Evolutionary conservation across 2,888 invertebrate species (phyloP).

Genomic region (Catocala sponsa): DNA sequence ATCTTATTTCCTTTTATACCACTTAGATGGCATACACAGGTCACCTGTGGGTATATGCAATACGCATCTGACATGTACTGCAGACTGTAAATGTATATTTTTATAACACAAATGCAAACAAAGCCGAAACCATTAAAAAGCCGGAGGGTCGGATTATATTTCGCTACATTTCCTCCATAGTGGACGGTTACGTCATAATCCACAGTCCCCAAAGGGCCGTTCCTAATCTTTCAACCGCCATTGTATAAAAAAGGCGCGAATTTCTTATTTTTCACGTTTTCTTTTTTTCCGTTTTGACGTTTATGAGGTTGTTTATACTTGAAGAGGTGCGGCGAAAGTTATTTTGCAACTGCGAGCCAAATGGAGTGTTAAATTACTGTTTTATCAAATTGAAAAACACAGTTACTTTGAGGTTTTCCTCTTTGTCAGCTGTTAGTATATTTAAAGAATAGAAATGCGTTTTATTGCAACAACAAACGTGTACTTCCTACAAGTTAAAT

Average conservation of each 20-base stretch:
- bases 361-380: too few species aligned
- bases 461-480: too few species aligned
- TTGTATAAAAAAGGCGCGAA: conserved; percentile 1
- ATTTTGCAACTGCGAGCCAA: not conserved
- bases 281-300: not conserved
- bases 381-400: too few species aligned
- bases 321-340: not conserved
- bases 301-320: not conserved
- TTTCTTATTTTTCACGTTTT: not conserved
- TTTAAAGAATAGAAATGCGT: too few species aligned
- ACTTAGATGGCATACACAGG: too few species aligned
- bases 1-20: too few species aligned
- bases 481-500: too few species aligned
- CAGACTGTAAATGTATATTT: not conserved
- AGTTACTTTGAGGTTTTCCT: too few species aligned
- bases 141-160: conserved; percentile 23
- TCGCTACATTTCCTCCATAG: conserved; percentile 17
- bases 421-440: too few species aligned
- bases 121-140: conserved; percentile 7
- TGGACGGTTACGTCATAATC: conserved; percentile 10
- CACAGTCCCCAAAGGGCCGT: conserved; percentile 4
- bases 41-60: too few species aligned
- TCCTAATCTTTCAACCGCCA: not conserved
- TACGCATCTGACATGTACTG: too few species aligned
- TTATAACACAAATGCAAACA: conserved; percentile 2